Base-by-base conservation (phyloP, 2,888 invertebrate genomes). In the Phortica okadai region DNA sequence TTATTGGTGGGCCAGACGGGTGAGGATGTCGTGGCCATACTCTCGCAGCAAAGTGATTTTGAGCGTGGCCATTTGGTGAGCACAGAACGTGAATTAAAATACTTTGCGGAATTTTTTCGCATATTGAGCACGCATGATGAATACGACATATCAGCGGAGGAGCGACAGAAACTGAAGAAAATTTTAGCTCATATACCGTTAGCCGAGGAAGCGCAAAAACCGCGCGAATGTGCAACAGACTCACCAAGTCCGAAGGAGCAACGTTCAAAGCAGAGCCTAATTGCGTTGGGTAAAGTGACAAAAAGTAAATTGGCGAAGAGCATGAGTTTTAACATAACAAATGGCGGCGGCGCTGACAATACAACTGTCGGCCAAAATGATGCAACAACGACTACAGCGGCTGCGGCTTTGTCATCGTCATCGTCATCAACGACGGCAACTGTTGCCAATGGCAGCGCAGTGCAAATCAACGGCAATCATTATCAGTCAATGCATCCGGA, bases 31-130 rank as follows among this genome's bases (percentile, higher is more conserved):
- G 91, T 91, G 6, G 91, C 91, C 44, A 91, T 91, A 72, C 78
- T 90, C 75, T 91, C 91, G 4, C 91, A 92, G 73, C 91, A 91
- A 76, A 93, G 93, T 79, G 94, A 94, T 73, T 92, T 95, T 73
- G 92, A 93, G 45, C 92, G 95, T 76, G 93, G 94, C 8, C 94
- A 95, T 73, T 93, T 95, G 56, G 91, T 96, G 16, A 94, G 95
- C 82, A 95, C 95, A 0, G 94, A 95, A 80, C 91, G 91, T 21
- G 95, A 96, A 83, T 91, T 96, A 10, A 92, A 93, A 78, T 92
- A 93, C 79, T 92, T 96, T 89, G 94, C 93, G 16, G 91, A 91
- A 42, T 93, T 94, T 86, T 90, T 94, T 74, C 93, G 93, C 81
- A 91, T 91, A 64, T 90, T 94, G 5, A 88, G 90, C 10, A 88